Evolutionary conservation across 2,113 vertebrate species (phyloP), one percentile per base, ranked within the genome.

Genomic region (Cynopterus brachyotis): DNA sequence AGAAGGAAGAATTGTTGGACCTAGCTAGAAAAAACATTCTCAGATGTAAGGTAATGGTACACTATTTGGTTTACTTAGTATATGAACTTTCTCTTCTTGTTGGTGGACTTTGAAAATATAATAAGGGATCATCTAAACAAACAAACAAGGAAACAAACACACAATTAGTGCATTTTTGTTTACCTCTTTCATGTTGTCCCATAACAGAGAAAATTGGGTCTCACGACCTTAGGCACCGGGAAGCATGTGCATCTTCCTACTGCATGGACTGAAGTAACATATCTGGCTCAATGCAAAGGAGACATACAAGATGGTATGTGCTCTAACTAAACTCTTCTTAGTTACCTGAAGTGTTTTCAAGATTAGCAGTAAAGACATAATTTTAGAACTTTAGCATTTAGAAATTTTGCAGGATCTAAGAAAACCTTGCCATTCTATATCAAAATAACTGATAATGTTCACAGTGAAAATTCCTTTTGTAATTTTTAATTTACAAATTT

Each of bases 221-320:
- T 98, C 57, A 95, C 17, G 24, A 96, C 76, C 60, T 89, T 96
- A 50, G 97, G 97, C 78, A 98, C 84, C 45, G 97, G 96, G 19
- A 92, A 97, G 80, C 84, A 98, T 0, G 76, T 98, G 45, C 92
- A 98, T 92, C 97, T 99, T 85, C 95, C 97, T 9, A 30, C 91
- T 35, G 98, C 97, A 1, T 98, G 98, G 98, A 97, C 81, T n/a
- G 97, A 99, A 96, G 93, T 97, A 69, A 87, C 98, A 30, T 98
- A 97, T 30, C 96, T 99, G 91, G 98, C 98, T 81, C 98, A 98
- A 32, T 99, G 98, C 90, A 98, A 98, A 98, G 98, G 98, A 93
- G 94, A 97, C 96, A 97, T 98, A 94, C 98, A 98, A 95, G 98
- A 98, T 82, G 98, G 98, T 99, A 98, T 59, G 91, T 97, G 66